Evolutionary conservation across 2,113 vertebrate species (phyloP).

Genomic region (Probosciger aterrimus): DNA sequence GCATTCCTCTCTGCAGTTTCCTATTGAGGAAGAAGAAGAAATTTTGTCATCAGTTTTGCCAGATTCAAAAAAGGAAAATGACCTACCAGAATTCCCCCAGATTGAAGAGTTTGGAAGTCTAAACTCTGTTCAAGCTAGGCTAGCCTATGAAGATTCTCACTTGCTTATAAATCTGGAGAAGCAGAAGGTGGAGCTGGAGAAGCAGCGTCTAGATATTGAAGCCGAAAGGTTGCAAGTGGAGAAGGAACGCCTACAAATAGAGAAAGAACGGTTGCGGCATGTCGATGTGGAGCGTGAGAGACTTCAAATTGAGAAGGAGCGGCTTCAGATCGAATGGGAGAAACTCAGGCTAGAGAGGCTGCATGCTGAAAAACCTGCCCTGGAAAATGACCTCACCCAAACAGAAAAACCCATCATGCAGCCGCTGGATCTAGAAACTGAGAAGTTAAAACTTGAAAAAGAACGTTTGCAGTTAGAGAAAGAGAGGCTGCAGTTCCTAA

Average conservation of each 20-base stretch:
- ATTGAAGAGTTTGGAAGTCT: slow-evolving; percentile 85
- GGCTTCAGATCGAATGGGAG: slow-evolving; percentile 88
- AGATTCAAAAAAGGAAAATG: slow-evolving; percentile 84
- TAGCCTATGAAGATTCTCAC: slow-evolving; percentile 79
- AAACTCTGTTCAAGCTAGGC: slow-evolving; percentile 80
- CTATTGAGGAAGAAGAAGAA: slow-evolving; percentile 89
- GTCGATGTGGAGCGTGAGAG: slow-evolving; percentile 84
- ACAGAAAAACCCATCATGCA: slow-evolving; percentile 75
- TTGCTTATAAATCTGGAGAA: slow-evolving; percentile 86
- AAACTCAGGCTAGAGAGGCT: slow-evolving; percentile 79
- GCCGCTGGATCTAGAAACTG: slow-evolving; percentile 84
- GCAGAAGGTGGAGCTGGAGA: slow-evolving; percentile 89
- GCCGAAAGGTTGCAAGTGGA: slow-evolving; percentile 86
- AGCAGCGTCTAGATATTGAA: slow-evolving; percentile 86
- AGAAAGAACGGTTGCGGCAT: slow-evolving; percentile 85
- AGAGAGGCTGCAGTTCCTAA: slow-evolving; percentile 90
- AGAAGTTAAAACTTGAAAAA: slow-evolving; percentile 89
- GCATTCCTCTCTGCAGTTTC: slow-evolving; percentile 68
- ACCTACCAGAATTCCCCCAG: slow-evolving; percentile 83
- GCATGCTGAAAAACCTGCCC: slow-evolving; percentile 73
- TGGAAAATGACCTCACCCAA: slow-evolving; percentile 73
- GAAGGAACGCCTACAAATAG: slow-evolving; percentile 86
- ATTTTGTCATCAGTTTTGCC: slow-evolving; percentile 88
- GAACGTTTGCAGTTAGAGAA: slow-evolving; percentile 91
- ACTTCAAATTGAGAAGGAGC: slow-evolving; percentile 87